A percentile compares a stretch with the other conserved stretches of the same genome.
Evolutionary conservation across 2,113 vertebrate species (phyloP).

Genomic region (human (Homo sapiens)): GRCh38 chr2:27262501-27263000

Average conservation of each 20-base stretch:
- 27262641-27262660: neutral
- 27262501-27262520: neutral
- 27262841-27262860: constrained; percentile 72
- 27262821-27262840: constrained; percentile 86
- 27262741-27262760: constrained; percentile 18
- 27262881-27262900: constrained; percentile 41
- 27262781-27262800: neutral
- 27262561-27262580: neutral
- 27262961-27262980: neutral
- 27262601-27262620: neutral
- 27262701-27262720: neutral
- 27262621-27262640: neutral
- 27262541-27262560: neutral
- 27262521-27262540: neutral
- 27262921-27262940: constrained; percentile 62
- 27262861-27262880: constrained; percentile 79
- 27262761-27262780: neutral
- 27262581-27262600: neutral
- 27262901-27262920: constrained; percentile 54
- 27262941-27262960: neutral
- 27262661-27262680: neutral
- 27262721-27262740: neutral
- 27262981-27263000: constrained; percentile 33
- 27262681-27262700: neutral
- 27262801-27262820: constrained; percentile 84